phyloP scores from a whole-genome alignment of 2,797 vertebrate species.

The Percopsis omiscomaycus region DNA sequence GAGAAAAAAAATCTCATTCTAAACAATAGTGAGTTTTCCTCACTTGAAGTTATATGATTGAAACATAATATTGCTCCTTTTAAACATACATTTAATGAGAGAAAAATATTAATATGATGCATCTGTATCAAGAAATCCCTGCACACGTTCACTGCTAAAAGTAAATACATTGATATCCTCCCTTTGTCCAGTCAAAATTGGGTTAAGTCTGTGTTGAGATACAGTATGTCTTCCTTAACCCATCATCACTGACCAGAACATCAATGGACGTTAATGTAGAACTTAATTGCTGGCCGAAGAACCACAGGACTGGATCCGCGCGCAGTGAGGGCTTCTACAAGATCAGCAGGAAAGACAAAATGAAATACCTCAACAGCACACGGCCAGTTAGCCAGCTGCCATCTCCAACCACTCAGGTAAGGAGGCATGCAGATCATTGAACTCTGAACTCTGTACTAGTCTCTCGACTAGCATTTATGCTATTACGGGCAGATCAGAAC shows the following conservation, averaged over 20 bases:
- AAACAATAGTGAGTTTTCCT: too few species aligned
- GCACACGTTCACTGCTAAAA: background rate
- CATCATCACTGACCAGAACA: slow-evolving; percentile 83
- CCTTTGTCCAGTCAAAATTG: background rate
- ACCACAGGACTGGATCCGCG: slow-evolving; percentile 88
- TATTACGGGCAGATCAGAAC: background rate
- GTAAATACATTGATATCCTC: background rate
- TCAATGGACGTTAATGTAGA: slow-evolving; percentile 79
- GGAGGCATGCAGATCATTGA: background rate
- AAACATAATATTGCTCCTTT: too few species aligned
- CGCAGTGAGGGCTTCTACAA: slow-evolving; percentile 95
- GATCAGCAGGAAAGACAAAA: slow-evolving; percentile 92
- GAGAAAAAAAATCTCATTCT: too few species aligned
- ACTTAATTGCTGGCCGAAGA: slow-evolving; percentile 74
- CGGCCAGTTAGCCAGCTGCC: slow-evolving; percentile 76
- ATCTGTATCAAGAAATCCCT: background rate
- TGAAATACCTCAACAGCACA: slow-evolving; percentile 84
- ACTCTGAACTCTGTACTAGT: background rate
- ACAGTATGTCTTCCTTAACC: slow-evolving; percentile 77
- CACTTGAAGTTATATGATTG: too few species aligned
- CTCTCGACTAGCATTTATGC: background rate
- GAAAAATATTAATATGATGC: background rate
- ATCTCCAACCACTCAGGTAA: slow-evolving; percentile 83
- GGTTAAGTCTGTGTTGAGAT: background rate
- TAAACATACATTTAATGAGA: too few species aligned